Evolutionary conservation across 2,113 vertebrate genomes (phyloP), one percentile per base, ranked within the genome.

Genomic region (Limanda limanda): DNA sequence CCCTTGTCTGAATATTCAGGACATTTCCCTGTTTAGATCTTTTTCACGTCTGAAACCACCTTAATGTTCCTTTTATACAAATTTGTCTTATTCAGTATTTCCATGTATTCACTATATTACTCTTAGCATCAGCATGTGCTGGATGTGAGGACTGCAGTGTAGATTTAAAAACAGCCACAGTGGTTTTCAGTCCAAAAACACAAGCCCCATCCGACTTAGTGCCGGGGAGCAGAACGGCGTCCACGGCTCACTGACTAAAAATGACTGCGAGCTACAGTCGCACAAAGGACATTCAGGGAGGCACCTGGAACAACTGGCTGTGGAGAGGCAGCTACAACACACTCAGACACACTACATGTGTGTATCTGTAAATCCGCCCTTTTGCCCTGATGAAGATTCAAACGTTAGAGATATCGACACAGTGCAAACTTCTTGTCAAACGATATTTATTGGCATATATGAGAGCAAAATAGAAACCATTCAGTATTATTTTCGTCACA

Each of bases 361-460:
- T 3, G 9, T 54, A 10, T 51, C 18, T 10, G 3, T 54, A 10
- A 3, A 21, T 21, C 40, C 31, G 1, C 31, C 31, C 31, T 8
- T 7, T 31, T 31, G 31, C 31, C 31, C 31, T 1, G 31, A 31
- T 31, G 31, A 31, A 42, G 51, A 2, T 11, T n/a, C 51, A 56
- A 9, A 54, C 0, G 8, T 6, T 14, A 24, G 9, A 56, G 1
- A 56, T 3, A 13, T 25, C 21, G 27, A 76, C 52, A 76, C 47
- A n/a, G 7, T 25, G n/a, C 25, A 47, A 10, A 12, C 45, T 15
- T 85, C 71, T 71, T 88, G 76, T 87, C 69, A 88, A 88, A 89
- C 73, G 27, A 47, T 83, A 62, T 92, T 92, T 90, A 92, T 90
- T 90, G 40, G 45, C 23, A 81, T 74, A 67, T 61, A 81, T 72